These are phyloP conservation scores for Sinocyclocheilus rhinocerous DNA, from an alignment of 2,113 vertebrate species.

Conservation along the genomic window DNA sequence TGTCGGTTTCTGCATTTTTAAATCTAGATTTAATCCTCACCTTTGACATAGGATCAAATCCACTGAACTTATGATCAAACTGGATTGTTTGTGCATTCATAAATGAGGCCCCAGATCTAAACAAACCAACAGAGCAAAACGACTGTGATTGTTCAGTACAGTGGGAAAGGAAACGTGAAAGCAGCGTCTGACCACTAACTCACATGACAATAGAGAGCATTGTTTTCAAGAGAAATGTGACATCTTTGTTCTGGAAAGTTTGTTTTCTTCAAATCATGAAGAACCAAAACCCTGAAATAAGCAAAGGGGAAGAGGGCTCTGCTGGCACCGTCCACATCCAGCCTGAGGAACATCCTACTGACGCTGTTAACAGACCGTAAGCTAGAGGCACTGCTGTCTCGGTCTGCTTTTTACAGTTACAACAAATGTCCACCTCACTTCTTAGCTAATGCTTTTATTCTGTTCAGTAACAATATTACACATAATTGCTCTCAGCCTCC, in stretches of 20 bases:
- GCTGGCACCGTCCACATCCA: conserved; percentile 8
- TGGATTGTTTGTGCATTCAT: background rate
- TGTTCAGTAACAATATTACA: background rate
- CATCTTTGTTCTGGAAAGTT: conserved; percentile 33
- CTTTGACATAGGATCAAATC: too few relatives aligned
- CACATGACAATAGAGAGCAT: conserved; percentile 44
- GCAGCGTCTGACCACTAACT: background rate
- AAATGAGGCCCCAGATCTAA: background rate
- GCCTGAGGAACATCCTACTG: background rate
- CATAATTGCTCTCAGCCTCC: background rate
- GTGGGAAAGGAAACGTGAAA: conserved; percentile 33
- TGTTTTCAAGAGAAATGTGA: conserved; percentile 47
- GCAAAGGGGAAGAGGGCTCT: conserved; percentile 23
- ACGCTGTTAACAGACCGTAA: background rate
- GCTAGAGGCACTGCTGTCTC: background rate
- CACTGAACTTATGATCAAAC: too few relatives aligned
- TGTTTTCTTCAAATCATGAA: conserved; percentile 31
- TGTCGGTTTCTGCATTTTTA: too few relatives aligned
- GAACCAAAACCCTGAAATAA: conserved; percentile 48
- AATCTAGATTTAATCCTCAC: too few relatives aligned
- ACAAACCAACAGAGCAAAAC: too few relatives aligned
- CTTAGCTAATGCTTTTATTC: background rate
- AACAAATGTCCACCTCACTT: background rate
- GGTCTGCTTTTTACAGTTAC: background rate
- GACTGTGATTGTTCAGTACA: background rate